Conservation (phyloP, 2,797 vertebrate species). For the Propithecus perrieri region DNA sequence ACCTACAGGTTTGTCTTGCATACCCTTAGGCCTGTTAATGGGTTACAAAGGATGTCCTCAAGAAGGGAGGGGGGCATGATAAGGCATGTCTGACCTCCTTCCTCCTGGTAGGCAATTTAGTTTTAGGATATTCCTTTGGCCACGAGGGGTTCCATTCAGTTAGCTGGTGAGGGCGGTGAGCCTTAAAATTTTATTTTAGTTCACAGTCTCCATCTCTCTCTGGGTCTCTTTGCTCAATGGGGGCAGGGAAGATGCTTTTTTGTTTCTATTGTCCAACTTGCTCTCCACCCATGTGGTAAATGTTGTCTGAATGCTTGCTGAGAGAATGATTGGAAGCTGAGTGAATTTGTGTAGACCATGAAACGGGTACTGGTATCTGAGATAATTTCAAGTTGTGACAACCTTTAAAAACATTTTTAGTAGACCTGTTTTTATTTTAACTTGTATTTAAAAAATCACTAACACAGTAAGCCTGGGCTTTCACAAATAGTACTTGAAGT, state of each 20-base stretch:
- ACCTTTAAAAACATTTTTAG: background rate
- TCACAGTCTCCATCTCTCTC: background rate
- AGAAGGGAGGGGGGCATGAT: too few species aligned
- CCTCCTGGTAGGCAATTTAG: too few species aligned
- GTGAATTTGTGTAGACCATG: background rate
- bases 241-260: background rate
- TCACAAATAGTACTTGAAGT: conserved; percentile 34
- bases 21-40: too few species aligned
- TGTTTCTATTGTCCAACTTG: background rate
- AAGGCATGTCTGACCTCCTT: too few species aligned
- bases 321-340: background rate
- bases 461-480: background rate
- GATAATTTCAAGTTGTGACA: background rate
- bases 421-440: background rate
- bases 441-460: background rate
- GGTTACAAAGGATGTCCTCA: too few species aligned
- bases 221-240: background rate
- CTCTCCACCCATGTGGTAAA: background rate
- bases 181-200: too few species aligned
- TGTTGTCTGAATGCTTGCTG: background rate
- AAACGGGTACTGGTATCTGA: background rate
- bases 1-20: too few species aligned
- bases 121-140: too few species aligned
- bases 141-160: too few species aligned
- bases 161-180: too few species aligned